Conservation (phyloP, 2,797 vertebrate genomes). For the Australoheros facetus region DNA sequence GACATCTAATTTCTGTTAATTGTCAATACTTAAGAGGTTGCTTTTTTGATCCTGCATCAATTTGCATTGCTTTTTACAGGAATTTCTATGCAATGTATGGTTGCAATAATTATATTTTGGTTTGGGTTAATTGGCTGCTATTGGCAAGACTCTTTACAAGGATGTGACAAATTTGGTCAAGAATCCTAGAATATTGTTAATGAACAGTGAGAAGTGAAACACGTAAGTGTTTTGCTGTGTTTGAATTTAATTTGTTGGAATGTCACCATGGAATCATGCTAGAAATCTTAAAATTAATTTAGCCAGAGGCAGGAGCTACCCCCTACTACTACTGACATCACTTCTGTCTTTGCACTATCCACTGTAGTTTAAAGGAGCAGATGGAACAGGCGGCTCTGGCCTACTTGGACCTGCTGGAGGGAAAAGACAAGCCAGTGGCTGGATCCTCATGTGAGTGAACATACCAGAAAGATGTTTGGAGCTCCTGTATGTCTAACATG, state of each 20-base stretch:
- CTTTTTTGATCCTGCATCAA: too few species aligned
- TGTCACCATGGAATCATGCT: neutral
- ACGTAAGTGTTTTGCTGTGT: neutral
- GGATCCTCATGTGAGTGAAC: constrained; percentile 91
- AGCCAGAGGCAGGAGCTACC: too few species aligned
- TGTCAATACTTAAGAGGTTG: too few species aligned
- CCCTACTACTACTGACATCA: fast-evolving
- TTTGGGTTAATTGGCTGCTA: too few species aligned
- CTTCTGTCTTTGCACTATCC: neutral
- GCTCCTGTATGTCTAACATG: neutral
- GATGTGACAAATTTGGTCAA: too few species aligned
- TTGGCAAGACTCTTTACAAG: too few species aligned
- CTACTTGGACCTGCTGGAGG: constrained; percentile 93
- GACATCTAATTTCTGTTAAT: too few species aligned
- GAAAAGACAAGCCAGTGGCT: constrained; percentile 88
- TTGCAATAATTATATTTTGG: too few species aligned
- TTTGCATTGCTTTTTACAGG: too few species aligned
- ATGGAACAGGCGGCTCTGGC: constrained; percentile 88
- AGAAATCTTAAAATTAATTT: fast-evolving
- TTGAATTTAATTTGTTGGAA: neutral
- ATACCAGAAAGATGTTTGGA: fast-evolving
- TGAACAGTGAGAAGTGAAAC: too few species aligned
- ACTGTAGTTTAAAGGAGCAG: constrained; percentile 87
- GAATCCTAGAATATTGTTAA: too few species aligned
- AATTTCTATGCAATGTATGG: too few species aligned